A percentile compares a stretch with the other conserved stretches of the same genome.
Evolutionary conservation across 1,140 invertebrate species (phyloP).

Genomic region (Polypedilum pembai): DNA sequence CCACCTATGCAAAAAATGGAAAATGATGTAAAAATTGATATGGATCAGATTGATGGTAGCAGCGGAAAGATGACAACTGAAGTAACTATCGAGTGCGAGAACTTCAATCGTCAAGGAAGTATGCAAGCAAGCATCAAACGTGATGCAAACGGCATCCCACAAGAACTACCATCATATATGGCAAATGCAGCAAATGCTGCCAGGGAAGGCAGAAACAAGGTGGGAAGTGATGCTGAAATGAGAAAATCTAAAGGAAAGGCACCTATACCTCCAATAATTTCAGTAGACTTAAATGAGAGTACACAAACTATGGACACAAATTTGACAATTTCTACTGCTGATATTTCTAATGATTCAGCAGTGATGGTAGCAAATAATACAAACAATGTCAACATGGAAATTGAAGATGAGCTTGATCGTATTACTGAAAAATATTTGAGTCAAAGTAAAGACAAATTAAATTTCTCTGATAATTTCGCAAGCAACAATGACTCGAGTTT

Average conservation of each 20-base stretch:
- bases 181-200: slow-evolving; percentile 61
- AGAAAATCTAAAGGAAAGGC: slow-evolving; percentile 66
- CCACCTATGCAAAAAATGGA: slow-evolving; percentile 40
- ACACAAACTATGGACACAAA: slow-evolving; percentile 30
- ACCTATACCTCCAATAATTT: slow-evolving; percentile 53
- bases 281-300: slow-evolving; percentile 38
- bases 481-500: background rate
- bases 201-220: slow-evolving; percentile 52
- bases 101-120: slow-evolving; percentile 30
- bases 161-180: slow-evolving; percentile 58
- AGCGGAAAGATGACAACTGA: slow-evolving; percentile 29
- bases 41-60: slow-evolving; percentile 42
- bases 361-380: slow-evolving; percentile 29
- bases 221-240: slow-evolving; percentile 41
- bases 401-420: slow-evolving; percentile 31
- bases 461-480: slow-evolving; percentile 34
- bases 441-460: slow-evolving; percentile 31
- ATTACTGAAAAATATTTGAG: slow-evolving; percentile 23
- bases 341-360: slow-evolving; percentile 32
- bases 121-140: slow-evolving; percentile 50
- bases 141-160: slow-evolving; percentile 52
- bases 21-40: slow-evolving; percentile 45
- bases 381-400: slow-evolving; percentile 32
- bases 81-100: slow-evolving; percentile 17
- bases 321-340: slow-evolving; percentile 30